These are phyloP conservation scores for Zaprionus bogoriensis DNA, from an alignment of 2,888 invertebrate genomes.

Conservation along the genomic window DNA sequence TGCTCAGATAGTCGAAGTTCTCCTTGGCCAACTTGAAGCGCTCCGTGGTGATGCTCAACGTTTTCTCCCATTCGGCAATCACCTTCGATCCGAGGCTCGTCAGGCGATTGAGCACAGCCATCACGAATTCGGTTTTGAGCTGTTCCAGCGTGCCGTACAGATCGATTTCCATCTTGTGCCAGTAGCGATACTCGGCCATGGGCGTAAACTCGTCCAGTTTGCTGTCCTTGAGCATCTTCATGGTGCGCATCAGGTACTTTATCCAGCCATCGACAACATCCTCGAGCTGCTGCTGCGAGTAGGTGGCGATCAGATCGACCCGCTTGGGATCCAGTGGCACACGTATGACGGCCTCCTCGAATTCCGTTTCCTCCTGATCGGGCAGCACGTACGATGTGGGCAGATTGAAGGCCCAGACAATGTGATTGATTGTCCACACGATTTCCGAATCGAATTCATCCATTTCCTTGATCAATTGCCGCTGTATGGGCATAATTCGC, in stretches of 20 bases:
- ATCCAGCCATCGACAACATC: slow-evolving; percentile 84
- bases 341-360: slow-evolving; percentile 81
- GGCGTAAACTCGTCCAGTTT: slow-evolving; percentile 89
- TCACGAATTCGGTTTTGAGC: slow-evolving; percentile 86
- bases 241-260: slow-evolving; percentile 83
- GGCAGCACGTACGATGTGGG: slow-evolving; percentile 81
- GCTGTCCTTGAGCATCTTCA: slow-evolving; percentile 79
- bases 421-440: slow-evolving; percentile 82
- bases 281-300: slow-evolving; percentile 84
- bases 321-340: slow-evolving; percentile 79
- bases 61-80: slow-evolving; percentile 68
- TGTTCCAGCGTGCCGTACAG: slow-evolving; percentile 92
- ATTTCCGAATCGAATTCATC: slow-evolving; percentile 84
- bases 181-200: slow-evolving; percentile 92
- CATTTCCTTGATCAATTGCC: slow-evolving; percentile 82
- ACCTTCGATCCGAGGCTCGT: slow-evolving; percentile 53
- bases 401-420: slow-evolving; percentile 81
- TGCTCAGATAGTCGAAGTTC: slow-evolving; percentile 81
- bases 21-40: slow-evolving; percentile 81
- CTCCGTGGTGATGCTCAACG: slow-evolving; percentile 56
- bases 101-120: slow-evolving; percentile 69
- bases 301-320: slow-evolving; percentile 68
- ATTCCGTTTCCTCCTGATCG: slow-evolving; percentile 81
- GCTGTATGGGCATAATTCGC: slow-evolving; percentile 74
- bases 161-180: slow-evolving; percentile 91